A percentile compares a stretch with the other conserved stretches of the same genome.
Conservation (phyloP, 2,888 invertebrate species). For the Hanleya hanleyi region DNA sequence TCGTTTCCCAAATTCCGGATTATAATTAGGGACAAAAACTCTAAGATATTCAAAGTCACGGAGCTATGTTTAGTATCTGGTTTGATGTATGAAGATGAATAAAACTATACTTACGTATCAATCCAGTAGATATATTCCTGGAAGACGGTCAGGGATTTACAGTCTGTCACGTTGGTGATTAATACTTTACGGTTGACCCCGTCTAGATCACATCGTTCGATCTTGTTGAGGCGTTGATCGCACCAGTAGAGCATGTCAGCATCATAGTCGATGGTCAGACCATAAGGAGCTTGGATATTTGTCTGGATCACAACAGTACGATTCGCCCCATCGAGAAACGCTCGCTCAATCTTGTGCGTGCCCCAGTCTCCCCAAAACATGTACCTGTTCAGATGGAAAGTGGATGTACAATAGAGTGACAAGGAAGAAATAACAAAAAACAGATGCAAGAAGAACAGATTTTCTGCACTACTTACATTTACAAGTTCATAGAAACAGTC, state of each 20-base stretch:
- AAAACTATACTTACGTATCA: constrained; percentile 79
- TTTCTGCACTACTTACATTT: too few relatives aligned
- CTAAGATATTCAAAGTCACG: too few relatives aligned
- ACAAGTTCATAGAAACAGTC: too few relatives aligned
- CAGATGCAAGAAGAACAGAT: too few relatives aligned
- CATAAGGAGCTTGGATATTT: constrained; percentile 78
- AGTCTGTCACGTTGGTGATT: constrained; percentile 40
- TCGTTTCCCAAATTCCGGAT: too few relatives aligned
- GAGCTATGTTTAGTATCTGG: too few relatives aligned
- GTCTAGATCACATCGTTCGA: constrained; percentile 72
- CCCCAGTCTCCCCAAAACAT: constrained; percentile 87
- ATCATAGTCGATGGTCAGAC: constrained; percentile 84
- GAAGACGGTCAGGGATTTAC: constrained; percentile 80
- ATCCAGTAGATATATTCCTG: constrained; percentile 83
- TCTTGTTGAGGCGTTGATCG: constrained; percentile 80
- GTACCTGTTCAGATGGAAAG: constrained; percentile 71
- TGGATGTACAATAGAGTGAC: too few relatives aligned
- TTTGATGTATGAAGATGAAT: neutral
- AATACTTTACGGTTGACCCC: constrained; percentile 30
- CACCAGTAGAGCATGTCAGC: constrained; percentile 88
- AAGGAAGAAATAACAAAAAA: too few relatives aligned
- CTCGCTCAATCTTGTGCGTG: constrained; percentile 82
- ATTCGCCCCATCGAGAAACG: constrained; percentile 85
- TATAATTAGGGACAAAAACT: too few relatives aligned
- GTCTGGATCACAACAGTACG: constrained; percentile 76